Evolutionary conservation across 1,140 invertebrate genomes (phyloP), one percentile per base, ranked within the genome.

Genomic region (Bombus soroeensis): DNA sequence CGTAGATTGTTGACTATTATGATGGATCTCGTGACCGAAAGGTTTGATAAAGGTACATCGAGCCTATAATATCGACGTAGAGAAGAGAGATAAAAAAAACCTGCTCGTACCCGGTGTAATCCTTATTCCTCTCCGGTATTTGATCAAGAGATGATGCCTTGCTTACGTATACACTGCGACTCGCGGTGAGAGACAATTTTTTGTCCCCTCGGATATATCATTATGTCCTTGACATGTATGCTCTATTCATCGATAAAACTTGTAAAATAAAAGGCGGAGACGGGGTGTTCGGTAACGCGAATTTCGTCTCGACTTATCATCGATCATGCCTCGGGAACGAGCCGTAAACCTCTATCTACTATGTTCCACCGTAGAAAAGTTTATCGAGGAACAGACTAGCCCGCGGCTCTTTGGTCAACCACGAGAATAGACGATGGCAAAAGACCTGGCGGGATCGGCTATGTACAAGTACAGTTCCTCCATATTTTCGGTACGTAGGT

Each of bases 401-500:
- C 81, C 79, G 79, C 71, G 89, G 89, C 32, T 64, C 84, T 73
- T 78, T 39, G 71, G 72, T 76, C 77, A 73, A 62, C 83, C 32
- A 85, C 64, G 68, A 81, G 83, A 81, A 84, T 86, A 62, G 88
- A 53, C 62, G 75, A 59, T 28, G 59, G 28, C 59, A 34, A 47
- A 74, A 68, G 85, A 47, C 32, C 59, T 62, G 28, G 28, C 59
- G 28, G 22, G 39, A 81, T 57, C 37, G 75, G 39, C 77, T 34
- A 18, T 18, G 66, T 59, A 68, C 62, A 80, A 72, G 32, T 57
- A 64, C 77, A 43, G 39, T 62, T 34, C 72, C 64, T 47, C 85
- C 79, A 90, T 90, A 90, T 86, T 90, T 90, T 77, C 71, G 83
- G 77, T 82, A 78, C 64, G 80, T 83, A 72, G 71, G 43, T 78